phyloP scores from a whole-genome alignment of 2,113 vertebrate species.

The Gracilinanus agilis region DNA sequence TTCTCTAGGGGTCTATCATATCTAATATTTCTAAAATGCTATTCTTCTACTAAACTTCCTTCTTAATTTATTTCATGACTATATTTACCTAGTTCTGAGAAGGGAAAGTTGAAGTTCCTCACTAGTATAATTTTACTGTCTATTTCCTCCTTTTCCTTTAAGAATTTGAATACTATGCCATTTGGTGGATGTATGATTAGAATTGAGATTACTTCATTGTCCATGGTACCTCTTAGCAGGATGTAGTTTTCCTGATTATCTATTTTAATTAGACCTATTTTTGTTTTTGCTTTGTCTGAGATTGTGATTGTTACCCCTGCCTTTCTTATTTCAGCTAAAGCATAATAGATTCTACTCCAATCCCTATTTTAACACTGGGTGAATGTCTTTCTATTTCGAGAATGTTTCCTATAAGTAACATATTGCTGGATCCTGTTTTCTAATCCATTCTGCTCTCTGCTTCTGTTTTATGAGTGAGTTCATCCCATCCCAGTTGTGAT shows the following conservation, averaged over 20 bases:
- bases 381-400: background rate
- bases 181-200: background rate
- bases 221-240: background rate
- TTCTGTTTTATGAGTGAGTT: background rate
- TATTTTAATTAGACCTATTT: background rate
- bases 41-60: background rate
- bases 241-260: background rate
- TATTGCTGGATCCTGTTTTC: background rate
- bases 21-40: background rate
- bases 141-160: background rate
- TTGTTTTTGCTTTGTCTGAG: background rate
- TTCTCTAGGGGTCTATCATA: background rate
- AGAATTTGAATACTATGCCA: background rate
- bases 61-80: background rate
- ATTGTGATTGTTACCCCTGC: background rate
- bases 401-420: background rate
- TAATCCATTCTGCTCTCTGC: background rate
- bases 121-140: background rate
- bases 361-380: background rate
- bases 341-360: background rate
- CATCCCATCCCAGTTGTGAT: background rate
- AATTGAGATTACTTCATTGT: background rate
- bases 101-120: background rate
- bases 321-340: background rate
- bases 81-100: background rate